A percentile compares a stretch with the other conserved stretches of the same genome.
Evolutionary conservation across 2,888 invertebrate genomes (phyloP).

Genomic region (Incurvaria masculella): DNA sequence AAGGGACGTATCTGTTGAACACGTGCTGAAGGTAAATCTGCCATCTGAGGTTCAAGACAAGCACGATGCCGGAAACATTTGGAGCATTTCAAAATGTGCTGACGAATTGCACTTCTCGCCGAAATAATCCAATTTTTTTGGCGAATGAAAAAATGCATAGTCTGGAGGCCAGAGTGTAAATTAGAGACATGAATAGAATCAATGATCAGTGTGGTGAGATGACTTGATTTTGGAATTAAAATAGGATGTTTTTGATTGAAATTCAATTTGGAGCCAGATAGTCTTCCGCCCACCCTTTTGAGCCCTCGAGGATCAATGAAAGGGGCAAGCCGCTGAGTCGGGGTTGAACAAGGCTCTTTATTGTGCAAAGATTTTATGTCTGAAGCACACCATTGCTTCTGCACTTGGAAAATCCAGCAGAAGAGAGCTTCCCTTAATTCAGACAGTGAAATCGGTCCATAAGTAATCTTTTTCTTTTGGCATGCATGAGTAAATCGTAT

Average conservation of each 20-base stretch:
- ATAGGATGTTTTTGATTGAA: not conserved
- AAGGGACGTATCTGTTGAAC: not conserved
- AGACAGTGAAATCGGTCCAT: not conserved
- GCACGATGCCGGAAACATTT: not conserved
- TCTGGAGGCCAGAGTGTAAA: not conserved
- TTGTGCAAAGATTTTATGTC: not conserved
- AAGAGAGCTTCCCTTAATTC: not conserved
- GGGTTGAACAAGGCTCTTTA: not conserved
- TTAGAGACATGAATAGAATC: not conserved
- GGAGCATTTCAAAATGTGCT: not conserved
- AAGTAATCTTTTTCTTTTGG: not conserved
- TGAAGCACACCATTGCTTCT: not conserved
- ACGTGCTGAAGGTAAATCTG: constrained; percentile 10
- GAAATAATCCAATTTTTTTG: not conserved
- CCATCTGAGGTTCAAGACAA: constrained; percentile 12
- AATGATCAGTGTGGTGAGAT: not conserved
- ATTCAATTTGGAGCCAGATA: not conserved
- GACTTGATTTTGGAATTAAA: not conserved
- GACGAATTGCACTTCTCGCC: not conserved
- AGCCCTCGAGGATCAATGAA: not conserved
- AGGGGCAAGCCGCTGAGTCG: not conserved
- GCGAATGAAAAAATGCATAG: not conserved
- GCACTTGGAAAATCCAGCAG: not conserved
- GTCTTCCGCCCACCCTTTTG: not conserved
- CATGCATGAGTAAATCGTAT: not conserved